Evolutionary conservation across 2,113 vertebrate species (phyloP).

Genomic region (Silurus asotus): DNA sequence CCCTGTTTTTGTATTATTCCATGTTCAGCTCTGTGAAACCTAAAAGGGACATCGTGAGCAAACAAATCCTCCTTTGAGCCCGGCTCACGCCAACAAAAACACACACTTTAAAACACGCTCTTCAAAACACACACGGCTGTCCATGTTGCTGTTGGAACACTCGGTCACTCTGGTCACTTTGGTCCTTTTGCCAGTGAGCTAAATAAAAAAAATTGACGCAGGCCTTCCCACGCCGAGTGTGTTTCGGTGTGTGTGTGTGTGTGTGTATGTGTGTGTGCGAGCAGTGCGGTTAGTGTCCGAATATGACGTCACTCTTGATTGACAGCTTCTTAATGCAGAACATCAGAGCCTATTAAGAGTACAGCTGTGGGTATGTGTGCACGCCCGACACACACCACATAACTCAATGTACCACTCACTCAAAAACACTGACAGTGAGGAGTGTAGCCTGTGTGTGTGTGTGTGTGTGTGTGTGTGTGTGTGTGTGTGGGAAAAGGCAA

Average conservation of each 20-base stretch:
- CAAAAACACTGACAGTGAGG: constrained; percentile 45
- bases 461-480: constrained; percentile 30
- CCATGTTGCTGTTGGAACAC: constrained; percentile 25
- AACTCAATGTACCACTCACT: constrained; percentile 47
- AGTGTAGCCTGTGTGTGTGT: constrained; percentile 24
- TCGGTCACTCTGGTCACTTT: constrained; percentile 24
- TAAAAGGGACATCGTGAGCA: constrained; percentile 15
- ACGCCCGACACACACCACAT: constrained; percentile 42
- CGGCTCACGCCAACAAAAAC: constrained; percentile 14
- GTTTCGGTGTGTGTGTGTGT: constrained; percentile 6
- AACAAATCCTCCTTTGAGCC: constrained; percentile 22
- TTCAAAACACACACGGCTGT: constrained; percentile 20
- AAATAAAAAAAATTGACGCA: constrained; percentile 33
- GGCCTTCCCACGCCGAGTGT: constrained; percentile 33
- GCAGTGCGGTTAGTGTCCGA: constrained; percentile 24
- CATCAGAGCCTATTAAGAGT: constrained; percentile 40
- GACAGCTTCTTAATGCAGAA: constrained; percentile 37
- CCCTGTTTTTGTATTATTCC: constrained; percentile 11
- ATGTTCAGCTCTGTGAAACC: constrained; percentile 15
- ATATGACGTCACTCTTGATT: constrained; percentile 44
- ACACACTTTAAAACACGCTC: constrained; percentile 25
- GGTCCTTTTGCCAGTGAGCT: constrained; percentile 27
- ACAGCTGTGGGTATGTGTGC: constrained; percentile 28
- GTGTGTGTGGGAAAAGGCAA: constrained; percentile 68
- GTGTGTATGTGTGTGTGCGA: constrained; percentile 20